Evolutionary conservation across 2,113 vertebrate genomes (phyloP).

Genomic region (Haliaeetus leucogaster): DNA sequence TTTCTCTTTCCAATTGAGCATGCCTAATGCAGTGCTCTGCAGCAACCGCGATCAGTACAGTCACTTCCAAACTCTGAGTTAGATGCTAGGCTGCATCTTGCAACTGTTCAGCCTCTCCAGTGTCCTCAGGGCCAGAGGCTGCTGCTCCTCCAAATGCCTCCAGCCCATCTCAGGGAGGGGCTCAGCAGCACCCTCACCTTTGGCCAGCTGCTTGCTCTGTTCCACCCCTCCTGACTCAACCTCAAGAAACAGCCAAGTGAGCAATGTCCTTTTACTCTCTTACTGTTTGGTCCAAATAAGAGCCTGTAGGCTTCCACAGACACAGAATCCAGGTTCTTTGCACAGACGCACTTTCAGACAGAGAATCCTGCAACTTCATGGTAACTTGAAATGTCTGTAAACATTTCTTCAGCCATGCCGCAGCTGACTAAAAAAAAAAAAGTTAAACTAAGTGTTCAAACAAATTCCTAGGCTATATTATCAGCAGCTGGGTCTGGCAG

Average conservation of each 20-base stretch:
- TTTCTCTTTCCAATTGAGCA: neutral
- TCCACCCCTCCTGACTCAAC: constrained; percentile 17
- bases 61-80: neutral
- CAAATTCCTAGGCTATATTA: neutral
- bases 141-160: neutral
- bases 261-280: neutral
- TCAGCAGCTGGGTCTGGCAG: neutral
- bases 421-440: neutral
- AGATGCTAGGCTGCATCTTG: neutral
- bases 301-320: neutral
- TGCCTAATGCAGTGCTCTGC: neutral
- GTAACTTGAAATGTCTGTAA: neutral
- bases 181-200: constrained; percentile 28
- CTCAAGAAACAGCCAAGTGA: neutral
- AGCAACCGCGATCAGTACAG: neutral
- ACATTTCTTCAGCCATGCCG: neutral
- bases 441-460: neutral
- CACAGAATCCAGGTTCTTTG: neutral
- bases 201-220: neutral
- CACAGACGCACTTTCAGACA: neutral
- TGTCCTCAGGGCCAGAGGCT: neutral
- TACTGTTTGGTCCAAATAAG: neutral
- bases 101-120: neutral
- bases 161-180: neutral
- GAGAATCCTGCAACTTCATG: neutral